Conservation (phyloP, 2,113 vertebrate species). For the Pygoscelis adeliae region DNA sequence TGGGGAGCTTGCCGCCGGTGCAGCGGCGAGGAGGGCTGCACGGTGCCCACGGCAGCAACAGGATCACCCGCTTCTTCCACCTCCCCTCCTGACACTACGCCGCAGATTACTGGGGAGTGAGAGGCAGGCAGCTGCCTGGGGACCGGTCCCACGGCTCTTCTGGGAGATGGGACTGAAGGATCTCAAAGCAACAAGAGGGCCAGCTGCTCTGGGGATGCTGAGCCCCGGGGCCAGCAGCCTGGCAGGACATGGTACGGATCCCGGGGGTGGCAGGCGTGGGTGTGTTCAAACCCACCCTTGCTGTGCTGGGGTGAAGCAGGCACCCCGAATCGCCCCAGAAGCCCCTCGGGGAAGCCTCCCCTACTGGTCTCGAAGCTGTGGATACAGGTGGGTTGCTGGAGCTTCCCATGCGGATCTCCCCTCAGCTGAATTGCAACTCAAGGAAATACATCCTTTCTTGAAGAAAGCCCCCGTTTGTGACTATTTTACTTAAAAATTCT, state of each 20-base stretch:
- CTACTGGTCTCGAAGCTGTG: background rate
- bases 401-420: fast-evolving
- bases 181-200: fast-evolving
- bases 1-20: slow-evolving; percentile 26
- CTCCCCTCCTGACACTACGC: background rate
- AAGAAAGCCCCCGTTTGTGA: background rate
- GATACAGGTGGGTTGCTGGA: background rate
- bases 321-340: fast-evolving
- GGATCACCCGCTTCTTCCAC: slow-evolving; percentile 48
- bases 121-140: background rate
- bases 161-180: background rate
- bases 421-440: background rate
- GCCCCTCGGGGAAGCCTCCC: too few relatives aligned
- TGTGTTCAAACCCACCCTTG: fast-evolving
- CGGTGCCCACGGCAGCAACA: background rate
- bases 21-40: background rate
- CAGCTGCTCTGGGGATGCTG: background rate
- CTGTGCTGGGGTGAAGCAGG: background rate
- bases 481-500: background rate
- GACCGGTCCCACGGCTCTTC: fast-evolving
- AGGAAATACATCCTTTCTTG: background rate
- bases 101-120: fast-evolving
- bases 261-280: fast-evolving
- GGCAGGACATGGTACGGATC: fast-evolving
- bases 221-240: fast-evolving